phyloP scores from a whole-genome alignment of 1,140 invertebrate genomes.

The Hylyphantes graminicola region DNA sequence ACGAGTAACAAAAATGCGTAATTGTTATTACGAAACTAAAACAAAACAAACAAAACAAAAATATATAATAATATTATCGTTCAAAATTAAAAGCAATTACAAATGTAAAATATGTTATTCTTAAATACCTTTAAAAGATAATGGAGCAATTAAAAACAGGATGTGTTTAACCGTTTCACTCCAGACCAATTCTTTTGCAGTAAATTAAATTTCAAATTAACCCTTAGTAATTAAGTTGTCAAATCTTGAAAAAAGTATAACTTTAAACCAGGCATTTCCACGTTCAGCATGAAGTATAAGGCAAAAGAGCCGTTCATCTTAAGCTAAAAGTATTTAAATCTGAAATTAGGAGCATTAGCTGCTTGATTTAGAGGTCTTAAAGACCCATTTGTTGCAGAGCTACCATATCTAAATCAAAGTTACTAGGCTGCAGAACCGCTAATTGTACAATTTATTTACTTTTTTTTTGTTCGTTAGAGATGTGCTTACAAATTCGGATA shows the following conservation, averaged over 20 bases:
- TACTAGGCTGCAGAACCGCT: too few species aligned
- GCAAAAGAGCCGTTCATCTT: background rate
- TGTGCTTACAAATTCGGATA: too few species aligned
- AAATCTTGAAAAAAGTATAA: slow-evolving; percentile 11
- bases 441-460: too few species aligned
- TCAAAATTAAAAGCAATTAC: background rate
- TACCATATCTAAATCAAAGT: too few species aligned
- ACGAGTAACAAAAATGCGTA: too few species aligned
- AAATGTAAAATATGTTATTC: slow-evolving; percentile 1
- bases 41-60: slow-evolving; percentile 14
- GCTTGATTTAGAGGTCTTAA: background rate
- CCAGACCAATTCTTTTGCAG: slow-evolving; percentile 17
- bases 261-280: slow-evolving; percentile 19
- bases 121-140: background rate
- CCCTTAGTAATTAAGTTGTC: slow-evolving; percentile 30
- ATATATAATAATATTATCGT: background rate
- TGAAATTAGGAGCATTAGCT: background rate
- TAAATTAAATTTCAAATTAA: slow-evolving; percentile 43
- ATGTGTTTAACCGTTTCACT: slow-evolving; percentile 9
- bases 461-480: too few species aligned
- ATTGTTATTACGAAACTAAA: slow-evolving; percentile 2
- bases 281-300: slow-evolving; percentile 6
- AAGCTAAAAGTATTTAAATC: background rate
- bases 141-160: slow-evolving; percentile 27
- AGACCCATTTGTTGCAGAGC: too few species aligned